These are phyloP conservation scores for Drosophila fuyamai DNA, from an alignment of 1,140 invertebrate species.

Conservation along the genomic window DNA sequence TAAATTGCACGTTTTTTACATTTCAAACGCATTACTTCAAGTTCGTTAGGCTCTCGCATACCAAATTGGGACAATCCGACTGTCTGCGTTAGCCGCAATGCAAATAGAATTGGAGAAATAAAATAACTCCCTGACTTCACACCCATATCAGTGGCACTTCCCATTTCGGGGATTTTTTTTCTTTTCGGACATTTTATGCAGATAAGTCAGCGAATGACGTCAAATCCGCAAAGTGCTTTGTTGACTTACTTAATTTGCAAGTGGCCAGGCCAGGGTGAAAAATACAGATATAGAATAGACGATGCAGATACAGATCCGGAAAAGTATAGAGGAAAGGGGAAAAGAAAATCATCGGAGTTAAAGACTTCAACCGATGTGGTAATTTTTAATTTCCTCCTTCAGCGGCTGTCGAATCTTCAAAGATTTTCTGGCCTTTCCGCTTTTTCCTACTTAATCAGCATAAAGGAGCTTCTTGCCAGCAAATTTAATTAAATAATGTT, in stretches of 20 bases:
- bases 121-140: constrained; percentile 31
- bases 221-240: constrained; percentile 82
- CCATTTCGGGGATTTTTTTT: constrained; percentile 18
- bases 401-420: constrained; percentile 55
- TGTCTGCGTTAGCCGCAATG: constrained; percentile 69
- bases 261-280: constrained; percentile 47
- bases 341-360: constrained; percentile 1
- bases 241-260: constrained; percentile 83
- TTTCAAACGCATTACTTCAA: constrained; percentile 84
- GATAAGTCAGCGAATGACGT: constrained; percentile 64
- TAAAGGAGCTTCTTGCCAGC: constrained; percentile 62
- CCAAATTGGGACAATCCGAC: constrained; percentile 66
- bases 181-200: constrained; percentile 59
- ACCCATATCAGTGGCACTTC: constrained; percentile 57
- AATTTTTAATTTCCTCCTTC: constrained; percentile 78
- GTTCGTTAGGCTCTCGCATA: constrained; percentile 83
- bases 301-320: background rate
- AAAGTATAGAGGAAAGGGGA: background rate
- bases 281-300: constrained; percentile 8
- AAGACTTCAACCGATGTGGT: constrained; percentile 21
- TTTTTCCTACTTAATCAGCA: constrained; percentile 74
- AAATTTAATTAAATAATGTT: constrained; percentile 80
- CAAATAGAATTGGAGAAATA: constrained; percentile 70
- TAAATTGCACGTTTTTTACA: constrained; percentile 84
- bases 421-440: constrained; percentile 34